These are phyloP conservation scores for Habropoda laboriosa DNA, from an alignment of 1,140 invertebrate genomes.

Conservation along the genomic window DNA sequence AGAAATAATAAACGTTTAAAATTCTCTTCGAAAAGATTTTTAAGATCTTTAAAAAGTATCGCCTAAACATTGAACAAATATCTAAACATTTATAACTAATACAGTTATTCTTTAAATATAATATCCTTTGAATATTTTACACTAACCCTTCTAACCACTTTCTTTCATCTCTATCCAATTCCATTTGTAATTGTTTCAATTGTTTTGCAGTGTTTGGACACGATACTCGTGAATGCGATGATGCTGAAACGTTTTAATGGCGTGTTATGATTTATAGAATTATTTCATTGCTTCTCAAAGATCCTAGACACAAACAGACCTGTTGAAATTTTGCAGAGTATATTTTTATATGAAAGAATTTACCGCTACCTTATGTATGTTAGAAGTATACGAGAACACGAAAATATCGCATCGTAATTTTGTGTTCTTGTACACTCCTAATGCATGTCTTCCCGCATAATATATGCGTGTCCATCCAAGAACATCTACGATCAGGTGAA, in stretches of 20 bases:
- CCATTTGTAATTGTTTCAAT: slow-evolving; percentile 29
- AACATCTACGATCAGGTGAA: neutral
- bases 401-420: too few species aligned
- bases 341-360: slow-evolving; percentile 51
- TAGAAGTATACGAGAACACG: too few species aligned
- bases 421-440: too few species aligned
- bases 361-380: slow-evolving; percentile 32
- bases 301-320: slow-evolving; percentile 45
- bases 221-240: slow-evolving; percentile 62
- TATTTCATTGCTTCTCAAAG: slow-evolving; percentile 46
- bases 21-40: slow-evolving; percentile 29
- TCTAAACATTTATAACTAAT: neutral
- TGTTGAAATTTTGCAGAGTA: slow-evolving; percentile 62
- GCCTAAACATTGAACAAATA: slow-evolving; percentile 25
- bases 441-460: slow-evolving; percentile 56
- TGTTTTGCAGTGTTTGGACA: slow-evolving; percentile 64
- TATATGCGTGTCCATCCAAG: slow-evolving; percentile 11
- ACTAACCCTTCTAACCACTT: slow-evolving; percentile 1
- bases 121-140: neutral
- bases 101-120: neutral
- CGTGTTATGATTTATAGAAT: slow-evolving; percentile 32
- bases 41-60: slow-evolving; percentile 1
- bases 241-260: slow-evolving; percentile 64
- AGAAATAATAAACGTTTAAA: slow-evolving; percentile 31
- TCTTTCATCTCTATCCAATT: neutral